Base-by-base conservation (phyloP, 2,113 vertebrate species). In the Setophaga kirtlandii region DNA sequence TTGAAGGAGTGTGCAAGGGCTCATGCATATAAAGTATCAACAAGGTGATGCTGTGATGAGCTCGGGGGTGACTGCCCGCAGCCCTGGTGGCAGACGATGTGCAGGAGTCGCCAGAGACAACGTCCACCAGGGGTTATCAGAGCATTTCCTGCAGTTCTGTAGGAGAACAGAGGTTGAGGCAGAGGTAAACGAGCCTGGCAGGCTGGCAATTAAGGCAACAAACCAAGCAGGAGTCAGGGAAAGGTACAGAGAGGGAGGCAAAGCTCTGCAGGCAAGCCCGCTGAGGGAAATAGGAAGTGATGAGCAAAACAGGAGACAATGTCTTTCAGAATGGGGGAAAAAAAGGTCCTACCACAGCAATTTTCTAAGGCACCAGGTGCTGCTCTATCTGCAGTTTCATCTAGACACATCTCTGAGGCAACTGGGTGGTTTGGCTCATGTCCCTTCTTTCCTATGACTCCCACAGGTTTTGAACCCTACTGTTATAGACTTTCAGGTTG, bases 21-120 rank as follows among this genome's bases (percentile, higher is more conserved):
- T 83, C 15, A 24, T 5, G 19, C 5, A 6, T 15, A 24, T 7
- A n/a, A 44, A 77, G 28, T n/a, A 46, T 19, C 73, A 58, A 31
- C 0, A 4, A 37, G 71, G 27, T 20, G 65, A 52, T 60, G 78
- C 69, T 41, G 62, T 25, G 56, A 82, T 25, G 77, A 73, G 39
- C 74, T 60, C 1, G 0, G 53, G 52, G 14, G 27, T n/a, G 55
- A 42, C 68, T 1, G 5, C 46, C 20, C 17, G 12, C 49, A 73
- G 39, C 46, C 14, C 30, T 6, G 6, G 28, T 21, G 25, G 39
- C 4, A 59, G 63, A 2, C 0, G 19, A 42, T 23, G 46, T 4
- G 56, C 33, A 59, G 53, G 37, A 82, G 13, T 35, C 85, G 70
- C 27, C 2, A 3, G 70, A 90, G 25, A 37, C 50, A 53, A 17